These are phyloP conservation scores for Tretioscincus oriximinensis DNA, from an alignment of 2,113 vertebrate species.

Conservation along the genomic window DNA sequence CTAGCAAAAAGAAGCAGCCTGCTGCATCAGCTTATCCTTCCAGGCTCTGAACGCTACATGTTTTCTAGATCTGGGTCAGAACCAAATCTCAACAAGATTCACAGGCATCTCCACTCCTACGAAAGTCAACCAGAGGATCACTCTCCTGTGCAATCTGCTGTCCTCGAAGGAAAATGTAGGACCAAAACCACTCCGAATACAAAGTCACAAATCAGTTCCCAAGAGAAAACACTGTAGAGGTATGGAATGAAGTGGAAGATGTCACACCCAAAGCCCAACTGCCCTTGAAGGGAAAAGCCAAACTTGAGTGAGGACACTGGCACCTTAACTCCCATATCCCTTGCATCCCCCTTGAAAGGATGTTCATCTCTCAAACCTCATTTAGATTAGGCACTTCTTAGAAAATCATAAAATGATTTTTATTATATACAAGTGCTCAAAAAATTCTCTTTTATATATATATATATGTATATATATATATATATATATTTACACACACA, in stretches of 20 bases:
- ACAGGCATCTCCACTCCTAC: neutral
- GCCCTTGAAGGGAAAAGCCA: neutral
- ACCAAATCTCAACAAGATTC: too few species aligned
- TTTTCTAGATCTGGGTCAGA: too few species aligned
- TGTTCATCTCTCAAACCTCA: constrained; percentile 52
- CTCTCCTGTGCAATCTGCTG: neutral
- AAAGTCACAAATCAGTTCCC: neutral
- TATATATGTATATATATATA: constrained; percentile 56
- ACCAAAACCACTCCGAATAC: neutral
- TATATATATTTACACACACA: neutral
- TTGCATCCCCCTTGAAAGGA: neutral
- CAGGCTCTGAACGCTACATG: too few species aligned
- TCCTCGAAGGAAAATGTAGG: neutral
- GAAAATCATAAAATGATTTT: constrained; percentile 90
- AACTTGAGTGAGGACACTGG: too few species aligned
- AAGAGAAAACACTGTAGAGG: neutral
- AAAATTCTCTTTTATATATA: constrained; percentile 84
- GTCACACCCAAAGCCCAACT: neutral
- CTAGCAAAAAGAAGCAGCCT: too few species aligned
- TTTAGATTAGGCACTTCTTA: constrained; percentile 62
- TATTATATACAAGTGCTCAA: constrained; percentile 85
- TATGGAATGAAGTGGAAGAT: neutral
- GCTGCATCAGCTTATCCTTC: too few species aligned
- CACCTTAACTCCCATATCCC: neutral
- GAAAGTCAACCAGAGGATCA: too few species aligned